phyloP scores from a whole-genome alignment of 64 coral and sea anemone species.

The Stylophora pistillata region DNA sequence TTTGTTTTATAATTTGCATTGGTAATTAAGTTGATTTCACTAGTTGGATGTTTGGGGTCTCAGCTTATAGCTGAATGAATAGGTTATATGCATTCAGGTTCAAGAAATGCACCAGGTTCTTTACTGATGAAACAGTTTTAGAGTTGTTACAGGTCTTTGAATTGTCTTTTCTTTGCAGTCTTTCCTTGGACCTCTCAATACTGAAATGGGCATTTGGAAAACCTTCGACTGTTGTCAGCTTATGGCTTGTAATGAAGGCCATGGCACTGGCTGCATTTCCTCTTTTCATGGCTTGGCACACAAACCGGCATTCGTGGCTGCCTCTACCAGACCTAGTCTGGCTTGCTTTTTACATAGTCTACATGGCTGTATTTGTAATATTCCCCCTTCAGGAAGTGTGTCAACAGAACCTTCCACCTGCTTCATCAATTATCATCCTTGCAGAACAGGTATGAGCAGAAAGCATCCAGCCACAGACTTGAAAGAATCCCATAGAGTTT shows the following conservation, averaged over 20 bases:
- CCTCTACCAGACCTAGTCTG: conserved; percentile 65
- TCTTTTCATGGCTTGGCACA: conserved; percentile 75
- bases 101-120: too few relatives aligned
- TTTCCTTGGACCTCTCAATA: conserved; percentile 78
- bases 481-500: too few relatives aligned
- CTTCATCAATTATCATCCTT: conserved; percentile 81
- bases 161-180: conserved; percentile 55
- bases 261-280: conserved; percentile 80
- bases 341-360: conserved; percentile 67
- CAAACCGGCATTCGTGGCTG: conserved; percentile 51
- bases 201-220: conserved; percentile 95
- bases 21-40: too few relatives aligned
- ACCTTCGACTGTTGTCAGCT: conserved; percentile 72
- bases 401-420: conserved; percentile 76
- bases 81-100: too few relatives aligned
- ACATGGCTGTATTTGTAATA: conserved; percentile 67
- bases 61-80: too few relatives aligned
- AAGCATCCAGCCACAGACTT: too few relatives aligned
- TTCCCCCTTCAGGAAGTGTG: conserved; percentile 88
- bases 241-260: conserved; percentile 87
- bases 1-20: too few relatives aligned
- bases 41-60: too few relatives aligned
- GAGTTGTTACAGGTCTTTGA: too few relatives aligned
- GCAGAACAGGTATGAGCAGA: conserved; percentile 77
- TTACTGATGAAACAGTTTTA: too few relatives aligned